phyloP scores from a whole-genome alignment of 2,888 invertebrate species.

The Drosophila lacicola region DNA sequence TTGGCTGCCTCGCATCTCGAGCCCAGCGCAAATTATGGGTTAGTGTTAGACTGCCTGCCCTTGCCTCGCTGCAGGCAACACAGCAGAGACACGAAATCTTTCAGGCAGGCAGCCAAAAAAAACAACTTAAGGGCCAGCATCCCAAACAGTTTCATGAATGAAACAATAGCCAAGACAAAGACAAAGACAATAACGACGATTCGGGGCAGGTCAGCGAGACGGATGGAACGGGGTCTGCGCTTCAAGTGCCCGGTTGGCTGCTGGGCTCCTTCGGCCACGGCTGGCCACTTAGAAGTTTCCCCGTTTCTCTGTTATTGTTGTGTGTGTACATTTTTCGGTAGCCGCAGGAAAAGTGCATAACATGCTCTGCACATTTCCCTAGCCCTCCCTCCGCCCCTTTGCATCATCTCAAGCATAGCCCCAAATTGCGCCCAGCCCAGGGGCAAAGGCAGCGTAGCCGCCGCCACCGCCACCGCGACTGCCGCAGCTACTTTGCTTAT shows the following conservation, averaged over 20 bases:
- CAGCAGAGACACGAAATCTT: conserved; percentile 52
- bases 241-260: conserved; percentile 73
- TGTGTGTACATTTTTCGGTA: conserved; percentile 65
- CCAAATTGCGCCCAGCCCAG: conserved; percentile 46
- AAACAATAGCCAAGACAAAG: conserved; percentile 66
- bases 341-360: conserved; percentile 78
- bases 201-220: conserved; percentile 2
- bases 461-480: conserved; percentile 10
- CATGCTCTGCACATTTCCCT: conserved; percentile 44
- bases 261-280: conserved; percentile 38
- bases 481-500: conserved; percentile 75
- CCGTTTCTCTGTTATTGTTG: conserved; percentile 23
- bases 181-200: conserved; percentile 23
- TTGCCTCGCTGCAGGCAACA: conserved; percentile 40
- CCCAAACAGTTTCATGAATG: conserved; percentile 69
- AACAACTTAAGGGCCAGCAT: conserved; percentile 40
- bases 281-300: conserved; percentile 70
- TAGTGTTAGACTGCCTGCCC: conserved; percentile 44
- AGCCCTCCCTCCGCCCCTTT: neutral
- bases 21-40: conserved; percentile 70
- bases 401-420: conserved; percentile 17
- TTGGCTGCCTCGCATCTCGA: conserved; percentile 59
- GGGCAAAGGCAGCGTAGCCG: conserved; percentile 26
- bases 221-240: conserved; percentile 6
- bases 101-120: conserved; percentile 54